Conservation (phyloP, 2,113 vertebrate species). For the Festucalex cinctus region DNA sequence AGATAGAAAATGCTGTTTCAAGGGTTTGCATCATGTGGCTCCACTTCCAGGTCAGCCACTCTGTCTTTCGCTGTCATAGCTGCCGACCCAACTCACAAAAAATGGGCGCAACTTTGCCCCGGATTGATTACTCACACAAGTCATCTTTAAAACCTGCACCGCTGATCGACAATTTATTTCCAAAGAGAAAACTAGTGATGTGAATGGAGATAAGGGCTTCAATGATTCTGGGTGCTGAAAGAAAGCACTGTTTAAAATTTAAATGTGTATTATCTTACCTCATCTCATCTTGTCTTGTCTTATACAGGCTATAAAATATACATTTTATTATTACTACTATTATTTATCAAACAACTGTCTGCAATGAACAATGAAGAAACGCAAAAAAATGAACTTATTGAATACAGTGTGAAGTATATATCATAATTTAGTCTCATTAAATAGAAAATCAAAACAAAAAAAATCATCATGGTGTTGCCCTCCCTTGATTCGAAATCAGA, state of each 20-base stretch:
- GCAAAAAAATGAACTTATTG: no score
- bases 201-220: constrained; percentile 15
- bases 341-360: no score
- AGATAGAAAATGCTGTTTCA: constrained; percentile 34
- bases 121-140: constrained; percentile 36
- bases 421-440: no score
- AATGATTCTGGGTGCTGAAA: not conserved
- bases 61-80: not conserved
- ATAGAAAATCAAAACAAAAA: no score
- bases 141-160: constrained; percentile 40
- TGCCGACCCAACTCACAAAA: constrained; percentile 1
- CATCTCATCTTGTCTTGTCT: no score
- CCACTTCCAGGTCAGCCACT: constrained; percentile 3
- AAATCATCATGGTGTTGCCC: no score
- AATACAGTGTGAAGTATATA: no score
- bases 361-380: no score
- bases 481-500: no score
- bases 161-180: constrained; percentile 33
- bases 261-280: not conserved
- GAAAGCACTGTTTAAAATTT: not conserved
- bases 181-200: constrained; percentile 27
- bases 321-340: no score
- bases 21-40: constrained; percentile 40
- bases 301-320: no score
- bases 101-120: not conserved